Evolutionary conservation across 1,140 invertebrate species (phyloP), one percentile per base, ranked within the genome.

Genomic region (Drosophila elegans): DNA sequence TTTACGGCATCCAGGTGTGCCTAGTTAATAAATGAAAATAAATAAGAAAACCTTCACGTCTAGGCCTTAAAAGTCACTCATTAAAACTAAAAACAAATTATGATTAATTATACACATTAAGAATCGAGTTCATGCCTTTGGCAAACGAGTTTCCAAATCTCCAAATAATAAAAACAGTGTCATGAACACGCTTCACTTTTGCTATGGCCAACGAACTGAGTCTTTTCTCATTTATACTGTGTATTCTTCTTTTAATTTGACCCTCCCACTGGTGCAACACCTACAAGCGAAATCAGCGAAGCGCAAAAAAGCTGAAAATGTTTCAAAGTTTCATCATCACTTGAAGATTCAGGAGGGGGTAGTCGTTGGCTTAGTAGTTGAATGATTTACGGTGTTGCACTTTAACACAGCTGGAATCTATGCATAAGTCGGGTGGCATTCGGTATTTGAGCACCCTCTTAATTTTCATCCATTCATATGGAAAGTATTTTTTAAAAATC

Each of bases 21-120:
- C 34, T 10, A n/a, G 48, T 7, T 32, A 4, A 29, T 5, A 25
- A 10, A 13, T 4, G 25, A 27, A 27, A 27, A 10, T 11, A 3
- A 21, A 4, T 11, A 12, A 16, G 21, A 11, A 72, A 59, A 42
- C 48, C 71, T 74, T 74, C 72, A 56, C 12, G 34, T 44, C 32
- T 27, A 39, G 49, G 39, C 61, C 78, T 73, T 74, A 44, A 61
- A 78, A 78, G 73, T 64, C 67, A 78, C 25, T 74, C 60, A 69
- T 81, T 61, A 79, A 69, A 74, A 83, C 44, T 89, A 77, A 77
- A 72, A 78, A 84, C 80, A 89, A 84, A 88, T 90, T 84, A 84
- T 89, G 77, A 89, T 85, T 89, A 89, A 89, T 89, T 89, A 83
- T 62, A 75, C 32, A 61, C 67, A 84, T 88, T 88, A 84, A 74